Evolutionary conservation across 2,888 invertebrate genomes (phyloP).

Genomic region (Agriotes lineatus): DNA sequence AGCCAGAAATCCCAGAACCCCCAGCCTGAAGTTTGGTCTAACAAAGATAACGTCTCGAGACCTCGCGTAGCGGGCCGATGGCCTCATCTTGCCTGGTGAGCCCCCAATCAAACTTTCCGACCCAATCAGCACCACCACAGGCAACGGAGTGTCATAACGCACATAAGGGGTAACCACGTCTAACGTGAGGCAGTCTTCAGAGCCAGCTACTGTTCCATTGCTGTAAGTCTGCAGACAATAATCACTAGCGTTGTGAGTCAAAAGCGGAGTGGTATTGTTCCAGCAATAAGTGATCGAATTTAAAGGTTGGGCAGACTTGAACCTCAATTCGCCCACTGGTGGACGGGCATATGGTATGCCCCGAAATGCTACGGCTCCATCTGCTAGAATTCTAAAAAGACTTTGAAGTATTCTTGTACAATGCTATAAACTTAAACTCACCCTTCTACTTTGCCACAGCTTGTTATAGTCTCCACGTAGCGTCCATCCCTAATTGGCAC

Average conservation of each 20-base stretch:
- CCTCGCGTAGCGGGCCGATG: conserved; percentile 81
- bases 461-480: conserved; percentile 78
- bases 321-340: conserved; percentile 77
- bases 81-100: conserved; percentile 78
- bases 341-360: conserved; percentile 86
- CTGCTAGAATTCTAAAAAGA: conserved; percentile 74
- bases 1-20: conserved; percentile 80
- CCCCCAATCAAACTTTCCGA: conserved; percentile 84
- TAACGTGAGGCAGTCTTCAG: conserved; percentile 86
- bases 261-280: conserved; percentile 74
- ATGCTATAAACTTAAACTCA: conserved; percentile 57
- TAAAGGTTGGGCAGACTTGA: conserved; percentile 77
- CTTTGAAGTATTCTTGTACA: background rate
- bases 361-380: conserved; percentile 83
- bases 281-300: conserved; percentile 80
- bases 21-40: conserved; percentile 83
- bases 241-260: conserved; percentile 76
- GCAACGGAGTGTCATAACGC: conserved; percentile 81
- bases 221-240: conserved; percentile 79
- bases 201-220: conserved; percentile 76
- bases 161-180: conserved; percentile 88
- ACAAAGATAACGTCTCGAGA: conserved; percentile 88
- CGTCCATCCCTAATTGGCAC: conserved; percentile 80
- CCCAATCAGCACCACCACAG: conserved; percentile 86
- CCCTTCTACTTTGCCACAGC: conserved; percentile 87